phyloP scores from a whole-genome alignment of 2,888 invertebrate species.

The Pterobdella sp. region DNA sequence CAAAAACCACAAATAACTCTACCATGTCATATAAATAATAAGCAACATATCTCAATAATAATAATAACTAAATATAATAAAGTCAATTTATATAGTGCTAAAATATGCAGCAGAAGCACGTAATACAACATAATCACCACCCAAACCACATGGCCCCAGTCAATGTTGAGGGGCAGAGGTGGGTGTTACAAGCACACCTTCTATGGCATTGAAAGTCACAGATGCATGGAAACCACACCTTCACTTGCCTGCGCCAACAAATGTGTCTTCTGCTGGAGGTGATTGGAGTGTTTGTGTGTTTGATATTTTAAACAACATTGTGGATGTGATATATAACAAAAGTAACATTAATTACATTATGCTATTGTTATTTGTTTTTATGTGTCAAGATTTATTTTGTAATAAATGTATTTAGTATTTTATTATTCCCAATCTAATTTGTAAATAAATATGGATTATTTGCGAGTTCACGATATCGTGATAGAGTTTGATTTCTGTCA shows the following conservation, averaged over 20 bases:
- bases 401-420: neutral
- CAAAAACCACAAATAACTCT: too few species aligned
- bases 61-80: too few species aligned
- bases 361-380: neutral
- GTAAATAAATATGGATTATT: neutral
- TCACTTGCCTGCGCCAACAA: slow-evolving; percentile 59
- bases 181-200: slow-evolving; percentile 61
- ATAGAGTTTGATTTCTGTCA: too few species aligned
- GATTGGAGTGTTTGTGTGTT: slow-evolving; percentile 23
- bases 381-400: neutral
- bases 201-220: slow-evolving; percentile 59
- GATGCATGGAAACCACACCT: slow-evolving; percentile 60
- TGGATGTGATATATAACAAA: too few species aligned
- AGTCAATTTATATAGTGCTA: too few species aligned
- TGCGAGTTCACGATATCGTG: too few species aligned
- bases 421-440: neutral
- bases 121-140: too few species aligned
- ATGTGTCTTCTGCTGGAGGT: slow-evolving; percentile 60
- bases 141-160: slow-evolving; percentile 42
- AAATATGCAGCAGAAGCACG: too few species aligned
- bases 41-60: too few species aligned
- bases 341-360: neutral
- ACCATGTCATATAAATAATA: too few species aligned
- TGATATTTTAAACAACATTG: too few species aligned
- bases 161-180: slow-evolving; percentile 56